Evolutionary conservation across 2,797 vertebrate genomes (phyloP).

Genomic region (Enteromius thamalakanensis): DNA sequence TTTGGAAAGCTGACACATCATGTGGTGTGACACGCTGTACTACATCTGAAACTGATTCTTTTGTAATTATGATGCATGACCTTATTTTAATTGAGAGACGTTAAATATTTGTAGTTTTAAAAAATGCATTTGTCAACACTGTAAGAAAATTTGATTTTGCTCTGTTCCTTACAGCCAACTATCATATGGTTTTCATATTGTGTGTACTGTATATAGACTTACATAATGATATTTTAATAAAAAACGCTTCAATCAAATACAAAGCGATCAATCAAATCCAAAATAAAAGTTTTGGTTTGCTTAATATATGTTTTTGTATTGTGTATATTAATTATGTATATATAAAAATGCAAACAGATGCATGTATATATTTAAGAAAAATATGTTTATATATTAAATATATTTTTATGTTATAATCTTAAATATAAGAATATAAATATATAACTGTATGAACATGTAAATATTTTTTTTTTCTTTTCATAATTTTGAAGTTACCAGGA

Average conservation of each 20-base stretch:
- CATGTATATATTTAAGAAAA: no score
- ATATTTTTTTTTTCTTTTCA: background rate
- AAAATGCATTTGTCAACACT: constrained; percentile 15
- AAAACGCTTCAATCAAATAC: background rate
- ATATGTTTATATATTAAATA: no score
- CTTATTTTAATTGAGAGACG: constrained; percentile 12
- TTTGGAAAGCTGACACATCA: background rate
- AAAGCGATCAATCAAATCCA: no score
- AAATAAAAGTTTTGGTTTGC: no score
- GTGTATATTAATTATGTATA: no score
- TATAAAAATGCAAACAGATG: no score
- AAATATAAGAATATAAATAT: no score
- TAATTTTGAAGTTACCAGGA: background rate
- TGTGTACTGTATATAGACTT: background rate
- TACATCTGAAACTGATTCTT: background rate
- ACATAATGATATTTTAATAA: background rate
- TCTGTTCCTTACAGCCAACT: background rate
- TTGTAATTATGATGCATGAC: background rate
- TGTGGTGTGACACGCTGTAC: background rate
- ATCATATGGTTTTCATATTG: background rate
- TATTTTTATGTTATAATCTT: no score
- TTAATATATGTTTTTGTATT: no score
- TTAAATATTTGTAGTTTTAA: constrained; percentile 11
- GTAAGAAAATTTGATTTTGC: background rate
- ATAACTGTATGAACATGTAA: no score